Base-by-base conservation (phyloP, 2,797 vertebrate species). In the Balearica regulorum region DNA sequence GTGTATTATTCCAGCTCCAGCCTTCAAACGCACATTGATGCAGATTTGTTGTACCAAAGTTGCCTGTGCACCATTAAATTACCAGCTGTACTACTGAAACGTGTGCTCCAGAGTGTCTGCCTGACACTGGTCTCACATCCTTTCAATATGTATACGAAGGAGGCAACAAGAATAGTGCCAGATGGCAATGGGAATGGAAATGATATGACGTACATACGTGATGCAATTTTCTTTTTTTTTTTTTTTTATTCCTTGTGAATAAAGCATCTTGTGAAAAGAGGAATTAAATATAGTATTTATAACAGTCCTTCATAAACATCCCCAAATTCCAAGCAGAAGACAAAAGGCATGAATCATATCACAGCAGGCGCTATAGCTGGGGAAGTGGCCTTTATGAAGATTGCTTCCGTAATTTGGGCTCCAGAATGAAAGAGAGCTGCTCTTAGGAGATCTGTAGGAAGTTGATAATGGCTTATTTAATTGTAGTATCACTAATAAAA, bases 281-380 rank as follows among this genome's bases (percentile, higher is more conserved):
- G 97, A 97, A 97, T 98, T 94, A 95, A 91, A 96, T 89, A 94
- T 84, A 69, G 93, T 97, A 97, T 97, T 98, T 97, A 97, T 97
- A 97, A 97, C 90, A 96, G 58, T 16, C 68, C 96, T 98, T 97
- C 95, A 95, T 96, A 98, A 98, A 98, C 98, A 98, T 98, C 97
- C 97, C 97, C 89, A 94, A 92, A 97, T 97, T 97, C 97, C 96
- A 97, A 96, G 97, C 65, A 94, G 88, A 96, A 96, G 95, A 98
- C 97, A 98, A 98, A 98, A 98, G 98, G 87, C 94, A 96, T 98
- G 98, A 98, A 96, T 98, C 98, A 98, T 84, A 84, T 82, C 97
- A 64, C 96, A 95, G 97, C 87, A 87, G 97, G 97, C 53, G 2
- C 76, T 95, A 70, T 73, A 87, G 95, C 95, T 75, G 31, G 96